Evolutionary conservation across 2,113 vertebrate species (phyloP).

Genomic region (Fukomys damarensis): DNA sequence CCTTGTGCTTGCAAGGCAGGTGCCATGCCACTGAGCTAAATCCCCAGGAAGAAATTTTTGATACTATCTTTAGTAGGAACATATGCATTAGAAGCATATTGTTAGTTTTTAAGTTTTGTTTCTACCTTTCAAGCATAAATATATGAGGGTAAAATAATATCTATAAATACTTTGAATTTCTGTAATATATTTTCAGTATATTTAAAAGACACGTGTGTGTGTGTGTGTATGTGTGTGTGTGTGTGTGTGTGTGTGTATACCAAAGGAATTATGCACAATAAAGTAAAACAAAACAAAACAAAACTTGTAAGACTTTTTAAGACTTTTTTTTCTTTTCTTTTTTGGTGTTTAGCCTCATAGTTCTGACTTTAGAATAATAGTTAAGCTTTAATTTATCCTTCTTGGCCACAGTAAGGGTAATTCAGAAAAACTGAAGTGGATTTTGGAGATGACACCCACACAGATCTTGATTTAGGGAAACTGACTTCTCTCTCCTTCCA

Average conservation of each 20-base stretch:
- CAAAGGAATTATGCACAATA: background rate
- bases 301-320: background rate
- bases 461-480: constrained; percentile 68
- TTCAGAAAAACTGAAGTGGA: constrained; percentile 56
- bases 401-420: constrained; percentile 1
- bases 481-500: constrained; percentile 52
- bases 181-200: background rate
- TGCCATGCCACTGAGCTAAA: too few relatives aligned
- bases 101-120: background rate
- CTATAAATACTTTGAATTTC: background rate
- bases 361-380: background rate
- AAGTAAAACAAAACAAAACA: background rate
- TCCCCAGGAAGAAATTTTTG: background rate
- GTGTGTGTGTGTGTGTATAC: too few relatives aligned
- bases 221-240: too few relatives aligned
- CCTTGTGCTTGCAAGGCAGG: too few relatives aligned
- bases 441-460: constrained; percentile 49
- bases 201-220: background rate
- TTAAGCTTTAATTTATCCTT: constrained; percentile 58
- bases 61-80: background rate
- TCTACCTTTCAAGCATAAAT: constrained; percentile 27
- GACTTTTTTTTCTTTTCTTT: background rate
- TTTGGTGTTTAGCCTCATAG: background rate
- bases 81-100: background rate
- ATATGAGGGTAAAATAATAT: background rate